Percentiles rank a stretch among this genome's conserved stretches.
Conservation (phyloP, 2,888 invertebrate genomes). For the Scrobipalpa costella region DNA sequence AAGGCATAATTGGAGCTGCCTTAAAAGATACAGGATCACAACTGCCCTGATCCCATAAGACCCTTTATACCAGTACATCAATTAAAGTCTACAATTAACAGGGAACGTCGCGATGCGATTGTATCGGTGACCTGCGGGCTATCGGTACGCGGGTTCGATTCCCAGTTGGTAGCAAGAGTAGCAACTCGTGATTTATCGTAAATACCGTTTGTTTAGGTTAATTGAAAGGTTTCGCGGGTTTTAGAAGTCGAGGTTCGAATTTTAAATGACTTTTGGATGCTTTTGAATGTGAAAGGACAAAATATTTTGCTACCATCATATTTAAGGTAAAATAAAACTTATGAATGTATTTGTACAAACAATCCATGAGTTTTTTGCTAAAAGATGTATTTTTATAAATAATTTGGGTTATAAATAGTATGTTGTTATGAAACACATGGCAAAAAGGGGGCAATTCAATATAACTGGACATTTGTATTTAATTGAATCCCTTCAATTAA, state of each 20-base stretch:
- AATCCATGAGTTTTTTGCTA: no score
- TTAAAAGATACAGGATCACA: not conserved
- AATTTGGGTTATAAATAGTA: no score
- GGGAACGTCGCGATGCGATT: slow-evolving; percentile 4
- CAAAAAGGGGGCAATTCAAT: no score
- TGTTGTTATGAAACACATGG: no score
- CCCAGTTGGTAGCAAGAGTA: not conserved
- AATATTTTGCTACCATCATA: no score
- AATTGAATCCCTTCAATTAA: no score
- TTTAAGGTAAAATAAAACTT: no score
- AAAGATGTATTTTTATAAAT: no score
- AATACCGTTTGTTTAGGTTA: slow-evolving; percentile 9
- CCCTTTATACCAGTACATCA: slow-evolving; percentile 11
- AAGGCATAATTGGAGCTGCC: no score
- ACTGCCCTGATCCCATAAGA: not conserved
- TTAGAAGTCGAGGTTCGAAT: slow-evolving; percentile 33
- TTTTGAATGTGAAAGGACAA: not conserved
- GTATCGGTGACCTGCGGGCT: slow-evolving; percentile 11
- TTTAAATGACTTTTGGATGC: not conserved
- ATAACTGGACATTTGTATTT: no score
- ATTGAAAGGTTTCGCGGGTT: slow-evolving; percentile 29
- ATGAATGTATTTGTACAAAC: no score
- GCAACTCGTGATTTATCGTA: slow-evolving; percentile 2
- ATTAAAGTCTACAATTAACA: slow-evolving; percentile 11
- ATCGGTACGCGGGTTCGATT: slow-evolving; percentile 13